Percentiles rank a stretch among this genome's conserved stretches.
phyloP scores from a whole-genome alignment of 2,888 invertebrate genomes.

The Dynastes hyllus region DNA sequence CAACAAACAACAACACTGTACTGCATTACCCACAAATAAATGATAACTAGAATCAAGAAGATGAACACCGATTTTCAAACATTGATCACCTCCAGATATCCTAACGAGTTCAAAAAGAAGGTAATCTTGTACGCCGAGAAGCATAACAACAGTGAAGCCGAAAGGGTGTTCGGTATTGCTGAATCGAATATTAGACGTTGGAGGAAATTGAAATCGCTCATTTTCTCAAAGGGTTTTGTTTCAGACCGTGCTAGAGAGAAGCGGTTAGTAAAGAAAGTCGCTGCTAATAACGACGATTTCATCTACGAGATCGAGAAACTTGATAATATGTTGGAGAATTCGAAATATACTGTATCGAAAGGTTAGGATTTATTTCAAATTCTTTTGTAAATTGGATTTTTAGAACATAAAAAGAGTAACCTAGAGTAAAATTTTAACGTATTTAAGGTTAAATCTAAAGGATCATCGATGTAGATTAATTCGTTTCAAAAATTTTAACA shows the following conservation, averaged over 20 bases:
- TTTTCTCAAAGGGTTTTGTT: constrained; percentile 42
- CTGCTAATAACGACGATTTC: constrained; percentile 23
- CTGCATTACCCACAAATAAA: not conserved
- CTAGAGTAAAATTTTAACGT: too few species aligned
- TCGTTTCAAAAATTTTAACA: too few species aligned
- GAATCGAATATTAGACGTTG: constrained; percentile 66
- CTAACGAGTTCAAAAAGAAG: constrained; percentile 62
- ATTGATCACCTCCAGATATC: constrained; percentile 35
- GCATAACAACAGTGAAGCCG: constrained; percentile 63
- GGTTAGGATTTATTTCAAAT: constrained; percentile 1
- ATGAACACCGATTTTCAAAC: constrained; percentile 32
- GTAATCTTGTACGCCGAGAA: constrained; percentile 66
- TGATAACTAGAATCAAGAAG: constrained; percentile 41
- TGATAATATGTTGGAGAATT: constrained; percentile 5
- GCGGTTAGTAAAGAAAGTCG: constrained; percentile 31
- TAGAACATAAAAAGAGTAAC: too few species aligned
- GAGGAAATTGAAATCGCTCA: constrained; percentile 60
- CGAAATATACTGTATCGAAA: not conserved
- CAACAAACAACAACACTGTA: constrained; percentile 3
- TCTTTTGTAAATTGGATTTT: too few species aligned
- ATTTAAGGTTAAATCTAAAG: too few species aligned
- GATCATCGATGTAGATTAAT: too few species aligned
- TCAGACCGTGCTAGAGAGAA: constrained; percentile 34
- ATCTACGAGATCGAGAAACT: constrained; percentile 46
- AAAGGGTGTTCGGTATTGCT: constrained; percentile 63